These are phyloP conservation scores for Pristionchus mayeri DNA, from an alignment of 2,888 invertebrate genomes.

Conservation along the genomic window DNA sequence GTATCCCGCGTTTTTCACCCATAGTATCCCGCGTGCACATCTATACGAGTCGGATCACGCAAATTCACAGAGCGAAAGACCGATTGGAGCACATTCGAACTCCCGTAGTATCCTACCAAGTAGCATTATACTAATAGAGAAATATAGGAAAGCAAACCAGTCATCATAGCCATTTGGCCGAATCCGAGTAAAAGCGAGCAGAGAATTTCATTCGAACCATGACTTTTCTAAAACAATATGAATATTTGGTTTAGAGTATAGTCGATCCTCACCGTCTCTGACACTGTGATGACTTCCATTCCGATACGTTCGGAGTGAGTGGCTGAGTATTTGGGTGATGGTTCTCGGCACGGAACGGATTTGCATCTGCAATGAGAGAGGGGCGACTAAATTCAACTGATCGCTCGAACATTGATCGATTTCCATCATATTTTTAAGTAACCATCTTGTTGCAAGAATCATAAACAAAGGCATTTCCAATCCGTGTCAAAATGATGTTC, in stretches of 20 bases:
- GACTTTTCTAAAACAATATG: background rate
- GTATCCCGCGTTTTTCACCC: background rate
- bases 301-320: background rate
- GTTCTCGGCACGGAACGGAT: background rate
- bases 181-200: slow-evolving; percentile 31
- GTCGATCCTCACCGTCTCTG: background rate
- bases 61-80: slow-evolving; percentile 26
- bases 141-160: background rate
- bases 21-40: slow-evolving; percentile 42
- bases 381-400: too few species aligned
- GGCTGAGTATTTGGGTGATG: background rate
- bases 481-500: too few species aligned
- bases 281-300: background rate
- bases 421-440: too few species aligned
- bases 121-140: background rate
- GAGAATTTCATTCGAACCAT: slow-evolving; percentile 13
- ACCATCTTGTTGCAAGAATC: too few species aligned
- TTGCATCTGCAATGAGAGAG: slow-evolving; percentile 5
- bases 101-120: slow-evolving; percentile 15
- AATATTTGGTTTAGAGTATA: background rate
- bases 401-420: too few species aligned
- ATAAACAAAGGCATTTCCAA: too few species aligned
- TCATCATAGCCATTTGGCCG: slow-evolving; percentile 45
- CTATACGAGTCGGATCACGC: background rate
- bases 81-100: slow-evolving; percentile 22